A percentile compares a stretch with the other conserved stretches of the same genome.
Conservation (phyloP, 1,140 invertebrate species). For the Solenopsis invicta region DNA sequence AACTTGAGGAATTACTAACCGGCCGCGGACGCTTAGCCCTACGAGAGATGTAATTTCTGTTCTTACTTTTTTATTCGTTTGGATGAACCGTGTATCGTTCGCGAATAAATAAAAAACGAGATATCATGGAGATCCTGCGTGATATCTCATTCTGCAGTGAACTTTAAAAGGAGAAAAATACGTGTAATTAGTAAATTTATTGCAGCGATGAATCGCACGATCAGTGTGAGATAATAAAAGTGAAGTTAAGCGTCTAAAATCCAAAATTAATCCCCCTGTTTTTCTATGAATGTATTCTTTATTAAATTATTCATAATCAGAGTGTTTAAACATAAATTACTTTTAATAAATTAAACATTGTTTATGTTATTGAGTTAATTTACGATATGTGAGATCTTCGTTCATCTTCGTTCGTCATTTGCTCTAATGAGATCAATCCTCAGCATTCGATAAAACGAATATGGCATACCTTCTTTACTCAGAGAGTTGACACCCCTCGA, state of each 20-base stretch:
- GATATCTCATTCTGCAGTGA: background rate
- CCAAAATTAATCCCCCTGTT: too few relatives aligned
- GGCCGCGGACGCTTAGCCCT: constrained; percentile 59
- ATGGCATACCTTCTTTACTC: background rate
- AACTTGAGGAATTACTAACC: constrained; percentile 69
- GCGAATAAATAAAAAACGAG: background rate
- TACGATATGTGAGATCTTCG: background rate
- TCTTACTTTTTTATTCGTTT: constrained; percentile 49
- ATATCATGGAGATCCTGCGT: background rate
- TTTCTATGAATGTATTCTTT: background rate
- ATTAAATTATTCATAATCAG: background rate
- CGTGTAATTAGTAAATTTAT: background rate
- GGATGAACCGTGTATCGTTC: background rate
- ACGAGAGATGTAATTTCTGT: constrained; percentile 73
- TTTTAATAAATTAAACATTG: background rate
- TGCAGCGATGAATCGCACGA: background rate
- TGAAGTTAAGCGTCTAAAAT: background rate
- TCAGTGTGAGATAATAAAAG: background rate
- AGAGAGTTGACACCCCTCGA: constrained; percentile 13
- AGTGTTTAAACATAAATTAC: background rate
- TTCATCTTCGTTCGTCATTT: background rate
- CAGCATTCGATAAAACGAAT: background rate
- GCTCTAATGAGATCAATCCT: background rate
- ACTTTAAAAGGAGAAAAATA: background rate
- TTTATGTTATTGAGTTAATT: too few relatives aligned